A percentile compares a stretch with the other conserved stretches of the same genome.
Conservation (phyloP, 2,888 invertebrate species). For the Drosophila niveifrons region DNA sequence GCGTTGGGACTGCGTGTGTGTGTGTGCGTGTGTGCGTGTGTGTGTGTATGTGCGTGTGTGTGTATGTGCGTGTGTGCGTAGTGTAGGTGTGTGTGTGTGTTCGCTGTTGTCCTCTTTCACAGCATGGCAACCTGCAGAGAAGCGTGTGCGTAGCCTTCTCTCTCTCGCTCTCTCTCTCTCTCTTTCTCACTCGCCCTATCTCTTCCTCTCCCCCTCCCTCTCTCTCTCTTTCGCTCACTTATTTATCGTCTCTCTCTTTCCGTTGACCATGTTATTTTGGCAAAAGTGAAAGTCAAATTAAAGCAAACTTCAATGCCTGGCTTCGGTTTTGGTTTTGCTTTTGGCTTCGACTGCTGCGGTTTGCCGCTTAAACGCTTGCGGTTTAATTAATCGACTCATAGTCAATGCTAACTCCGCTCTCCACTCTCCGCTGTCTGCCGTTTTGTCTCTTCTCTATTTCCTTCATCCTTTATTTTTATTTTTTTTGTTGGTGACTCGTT, state of each 20-base stretch:
- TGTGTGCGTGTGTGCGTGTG: no score
- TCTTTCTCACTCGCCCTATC: not conserved
- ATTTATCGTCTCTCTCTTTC: not conserved
- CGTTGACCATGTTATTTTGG: constrained; percentile 8
- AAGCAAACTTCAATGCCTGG: constrained; percentile 59
- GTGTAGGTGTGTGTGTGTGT: not conserved
- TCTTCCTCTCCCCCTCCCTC: no score
- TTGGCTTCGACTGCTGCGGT: constrained; percentile 46
- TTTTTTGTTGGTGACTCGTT: constrained; percentile 45
- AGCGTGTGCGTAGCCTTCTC: constrained; percentile 7
- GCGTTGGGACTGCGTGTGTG: constrained; percentile 55
- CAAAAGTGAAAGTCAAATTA: constrained; percentile 72
- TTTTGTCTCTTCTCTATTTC: not conserved
- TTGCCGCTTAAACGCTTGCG: constrained; percentile 75
- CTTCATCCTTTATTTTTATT: constrained; percentile 8
- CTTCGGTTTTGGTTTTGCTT: constrained; percentile 12
- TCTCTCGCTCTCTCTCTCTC: not conserved
- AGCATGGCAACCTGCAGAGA: constrained; percentile 8
- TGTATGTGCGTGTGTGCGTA: no score
- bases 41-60: no score
- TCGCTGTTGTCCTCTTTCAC: not conserved
- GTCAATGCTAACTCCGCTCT: constrained; percentile 37
- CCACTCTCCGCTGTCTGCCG: not conserved
- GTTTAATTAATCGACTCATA: constrained; percentile 77
- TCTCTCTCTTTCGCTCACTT: no score